Evolutionary conservation across 2,888 invertebrate genomes (phyloP).

Genomic region (Rhogogaster chlorosoma): DNA sequence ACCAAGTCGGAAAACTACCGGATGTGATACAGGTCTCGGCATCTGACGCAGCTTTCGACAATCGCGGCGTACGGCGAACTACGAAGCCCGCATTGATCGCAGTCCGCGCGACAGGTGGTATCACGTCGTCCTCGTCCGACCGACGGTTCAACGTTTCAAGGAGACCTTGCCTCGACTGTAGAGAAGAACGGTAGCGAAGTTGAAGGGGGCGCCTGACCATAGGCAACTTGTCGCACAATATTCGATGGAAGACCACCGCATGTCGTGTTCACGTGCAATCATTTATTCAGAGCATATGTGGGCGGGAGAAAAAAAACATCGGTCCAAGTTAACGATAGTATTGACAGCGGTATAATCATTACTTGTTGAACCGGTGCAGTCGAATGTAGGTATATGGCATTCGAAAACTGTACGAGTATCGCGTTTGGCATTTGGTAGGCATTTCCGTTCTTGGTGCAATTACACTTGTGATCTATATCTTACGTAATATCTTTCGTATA

Average conservation of each 20-base stretch:
- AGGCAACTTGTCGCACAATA: background rate
- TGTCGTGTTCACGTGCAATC: background rate
- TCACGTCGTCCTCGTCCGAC: background rate
- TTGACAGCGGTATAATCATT: background rate
- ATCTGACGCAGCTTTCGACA: slow-evolving; percentile 62
- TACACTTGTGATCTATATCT: background rate
- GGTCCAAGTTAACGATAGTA: background rate
- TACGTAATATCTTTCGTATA: background rate
- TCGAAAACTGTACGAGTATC: background rate
- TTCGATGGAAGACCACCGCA: background rate
- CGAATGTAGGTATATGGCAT: background rate
- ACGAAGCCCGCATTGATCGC: background rate
- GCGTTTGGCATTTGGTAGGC: background rate
- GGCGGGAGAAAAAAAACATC: background rate
- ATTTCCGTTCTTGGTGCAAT: background rate
- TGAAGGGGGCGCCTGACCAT: background rate
- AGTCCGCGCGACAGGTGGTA: slow-evolving; percentile 16
- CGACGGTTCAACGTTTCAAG: background rate
- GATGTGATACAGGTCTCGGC: slow-evolving; percentile 67
- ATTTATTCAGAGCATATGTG: background rate
- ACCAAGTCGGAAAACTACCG: slow-evolving; percentile 63
- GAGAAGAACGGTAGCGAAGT: background rate
- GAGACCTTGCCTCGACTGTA: background rate
- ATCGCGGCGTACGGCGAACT: background rate
- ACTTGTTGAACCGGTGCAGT: too few species aligned